phyloP scores from a whole-genome alignment of 2,888 invertebrate genomes.

The Branchipolynoe longqiensis region DNA sequence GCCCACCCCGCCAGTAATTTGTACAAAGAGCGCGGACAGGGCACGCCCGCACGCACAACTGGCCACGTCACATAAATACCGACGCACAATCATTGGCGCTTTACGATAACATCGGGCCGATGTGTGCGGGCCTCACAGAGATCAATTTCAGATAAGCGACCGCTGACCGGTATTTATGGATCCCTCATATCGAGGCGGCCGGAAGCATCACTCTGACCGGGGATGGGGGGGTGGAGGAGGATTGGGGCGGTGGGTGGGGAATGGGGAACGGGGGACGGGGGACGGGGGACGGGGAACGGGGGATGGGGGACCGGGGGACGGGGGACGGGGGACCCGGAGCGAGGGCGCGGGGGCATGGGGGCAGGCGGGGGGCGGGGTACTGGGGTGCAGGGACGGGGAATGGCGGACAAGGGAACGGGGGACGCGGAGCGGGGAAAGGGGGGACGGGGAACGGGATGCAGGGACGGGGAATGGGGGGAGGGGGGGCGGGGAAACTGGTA shows the following conservation, averaged over 20 bases:
- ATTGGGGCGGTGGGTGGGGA: background rate
- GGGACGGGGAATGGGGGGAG: too few species aligned
- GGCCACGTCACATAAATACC: constrained; percentile 43
- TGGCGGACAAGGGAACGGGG: too few species aligned
- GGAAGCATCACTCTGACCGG: constrained; percentile 5
- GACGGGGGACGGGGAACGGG: background rate
- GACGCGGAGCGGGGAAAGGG: too few species aligned
- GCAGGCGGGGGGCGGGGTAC: too few species aligned
- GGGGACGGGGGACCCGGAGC: background rate
- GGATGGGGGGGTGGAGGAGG: background rate
- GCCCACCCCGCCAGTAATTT: constrained; percentile 16
- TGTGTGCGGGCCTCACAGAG: constrained; percentile 18
- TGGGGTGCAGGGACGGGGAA: too few species aligned
- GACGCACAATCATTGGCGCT: constrained; percentile 34
- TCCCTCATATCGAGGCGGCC: constrained; percentile 29
- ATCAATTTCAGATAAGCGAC: constrained; percentile 44
- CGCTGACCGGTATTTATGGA: constrained; percentile 47
- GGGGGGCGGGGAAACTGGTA: too few species aligned
- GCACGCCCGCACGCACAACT: background rate
- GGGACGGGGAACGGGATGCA: too few species aligned
- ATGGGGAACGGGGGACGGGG: background rate
- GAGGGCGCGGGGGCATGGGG: too few species aligned
- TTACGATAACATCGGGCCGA: constrained; percentile 35
- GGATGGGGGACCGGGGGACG: background rate
- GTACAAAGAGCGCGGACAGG: constrained; percentile 33